These are phyloP conservation scores for Heliothis peltigera DNA, from an alignment of 2,888 invertebrate species.

Conservation along the genomic window DNA sequence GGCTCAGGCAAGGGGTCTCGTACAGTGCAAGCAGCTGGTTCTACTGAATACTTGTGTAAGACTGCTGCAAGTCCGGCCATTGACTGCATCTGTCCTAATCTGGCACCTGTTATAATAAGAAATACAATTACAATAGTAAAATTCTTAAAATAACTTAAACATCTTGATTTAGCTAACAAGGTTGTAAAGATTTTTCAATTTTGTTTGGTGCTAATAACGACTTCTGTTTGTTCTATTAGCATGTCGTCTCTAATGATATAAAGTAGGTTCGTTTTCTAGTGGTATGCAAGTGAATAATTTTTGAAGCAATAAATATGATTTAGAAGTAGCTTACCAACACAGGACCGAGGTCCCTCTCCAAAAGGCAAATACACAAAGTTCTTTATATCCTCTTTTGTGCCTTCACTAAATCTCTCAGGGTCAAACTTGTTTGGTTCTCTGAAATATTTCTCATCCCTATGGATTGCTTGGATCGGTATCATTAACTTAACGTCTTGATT, in stretches of 20 bases:
- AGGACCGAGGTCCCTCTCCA: conserved; percentile 83
- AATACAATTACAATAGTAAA: not conserved
- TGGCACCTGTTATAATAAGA: conserved; percentile 74
- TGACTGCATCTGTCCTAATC: conserved; percentile 82
- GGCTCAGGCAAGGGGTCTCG: conserved; percentile 75
- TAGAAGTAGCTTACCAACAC: conserved; percentile 77
- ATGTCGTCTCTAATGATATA: no score
- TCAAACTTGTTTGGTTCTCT: conserved; percentile 77
- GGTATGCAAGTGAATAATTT: no score
- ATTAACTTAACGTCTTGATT: conserved; percentile 76
- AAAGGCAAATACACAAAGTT: conserved; percentile 80
- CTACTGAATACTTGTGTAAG: conserved; percentile 74
- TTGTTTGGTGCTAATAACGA: not conserved
- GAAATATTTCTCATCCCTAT: conserved; percentile 82
- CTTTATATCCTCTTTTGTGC: conserved; percentile 71
- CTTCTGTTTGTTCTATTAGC: not conserved
- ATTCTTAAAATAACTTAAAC: no score
- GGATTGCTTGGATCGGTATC: conserved; percentile 82
- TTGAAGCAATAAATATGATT: no score
- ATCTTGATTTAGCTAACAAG: no score
- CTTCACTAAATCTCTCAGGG: conserved; percentile 79
- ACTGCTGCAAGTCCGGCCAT: conserved; percentile 82
- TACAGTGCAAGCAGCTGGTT: conserved; percentile 75
- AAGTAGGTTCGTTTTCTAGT: no score
- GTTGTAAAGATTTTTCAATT: not conserved